Percentiles rank a stretch among this genome's conserved stretches.
phyloP scores from a whole-genome alignment of 2,113 vertebrate genomes.

The Epinephelus moara region DNA sequence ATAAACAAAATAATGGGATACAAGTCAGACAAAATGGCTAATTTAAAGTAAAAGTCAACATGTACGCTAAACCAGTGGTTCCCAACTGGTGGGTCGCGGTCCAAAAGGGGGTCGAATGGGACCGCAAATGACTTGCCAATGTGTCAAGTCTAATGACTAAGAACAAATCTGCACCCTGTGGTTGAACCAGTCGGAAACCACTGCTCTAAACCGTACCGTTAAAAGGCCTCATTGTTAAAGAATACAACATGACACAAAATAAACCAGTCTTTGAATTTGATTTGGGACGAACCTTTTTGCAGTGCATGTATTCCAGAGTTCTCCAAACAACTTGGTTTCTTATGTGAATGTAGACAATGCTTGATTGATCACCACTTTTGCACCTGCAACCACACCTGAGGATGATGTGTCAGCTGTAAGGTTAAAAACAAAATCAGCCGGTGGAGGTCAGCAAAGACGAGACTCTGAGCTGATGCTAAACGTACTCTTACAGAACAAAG shows the following conservation, averaged over 20 bases:
- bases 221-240: not conserved
- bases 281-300: not conserved
- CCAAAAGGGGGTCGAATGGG: too few relatives aligned
- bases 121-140: too few relatives aligned
- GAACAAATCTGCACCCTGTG: too few relatives aligned
- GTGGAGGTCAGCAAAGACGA: slow-evolving; percentile 3
- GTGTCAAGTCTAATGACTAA: too few relatives aligned
- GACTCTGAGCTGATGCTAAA: slow-evolving; percentile 46
- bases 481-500: slow-evolving; percentile 33
- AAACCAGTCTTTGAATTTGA: not conserved
- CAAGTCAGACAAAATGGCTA: not conserved
- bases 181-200: too few relatives aligned
- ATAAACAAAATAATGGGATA: not conserved
- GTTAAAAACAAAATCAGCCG: not conserved
- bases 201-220: not conserved
- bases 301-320: not conserved
- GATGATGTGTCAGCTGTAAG: not conserved
- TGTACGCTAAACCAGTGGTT: too few relatives aligned
- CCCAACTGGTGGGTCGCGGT: too few relatives aligned
- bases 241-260: not conserved
- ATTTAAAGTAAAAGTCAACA: not conserved
- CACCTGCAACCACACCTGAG: not conserved
- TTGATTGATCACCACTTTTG: slow-evolving; percentile 6
- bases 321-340: not conserved
- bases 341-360: slow-evolving; percentile 3